phyloP scores from a whole-genome alignment of 2,797 vertebrate species.

The Lophotriccus pileatus region DNA sequence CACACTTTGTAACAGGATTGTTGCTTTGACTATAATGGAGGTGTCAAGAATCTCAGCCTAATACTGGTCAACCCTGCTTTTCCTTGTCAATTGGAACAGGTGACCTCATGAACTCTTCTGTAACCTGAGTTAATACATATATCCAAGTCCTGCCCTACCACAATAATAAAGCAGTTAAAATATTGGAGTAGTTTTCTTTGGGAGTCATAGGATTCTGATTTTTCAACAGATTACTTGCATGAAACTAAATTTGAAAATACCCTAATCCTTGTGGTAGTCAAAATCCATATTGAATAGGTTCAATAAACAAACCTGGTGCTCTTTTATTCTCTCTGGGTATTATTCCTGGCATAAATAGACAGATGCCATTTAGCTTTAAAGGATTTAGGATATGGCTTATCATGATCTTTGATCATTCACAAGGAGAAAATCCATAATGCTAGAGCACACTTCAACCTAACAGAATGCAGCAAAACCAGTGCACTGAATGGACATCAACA shows the following conservation, averaged over 20 bases:
- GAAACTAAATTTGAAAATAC: background rate
- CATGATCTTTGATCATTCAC: background rate
- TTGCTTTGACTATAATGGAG: background rate
- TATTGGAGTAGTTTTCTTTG: background rate
- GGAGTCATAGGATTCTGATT: background rate
- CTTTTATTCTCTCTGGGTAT: background rate
- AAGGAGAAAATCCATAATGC: background rate
- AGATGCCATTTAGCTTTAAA: background rate
- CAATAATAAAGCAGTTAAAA: background rate
- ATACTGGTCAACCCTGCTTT: background rate
- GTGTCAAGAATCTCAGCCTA: background rate
- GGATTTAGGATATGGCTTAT: background rate
- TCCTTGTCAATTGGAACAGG: background rate
- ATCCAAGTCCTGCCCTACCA: background rate
- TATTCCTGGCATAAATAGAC: background rate
- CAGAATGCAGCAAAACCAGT: background rate
- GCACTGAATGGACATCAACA: background rate
- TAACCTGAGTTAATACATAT: background rate
- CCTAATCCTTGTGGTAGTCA: background rate
- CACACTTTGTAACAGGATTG: background rate
- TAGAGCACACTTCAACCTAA: background rate
- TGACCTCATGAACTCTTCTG: background rate
- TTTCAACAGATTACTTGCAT: background rate
- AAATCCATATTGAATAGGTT: background rate
- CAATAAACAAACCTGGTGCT: background rate